Conservation (phyloP, 2,797 vertebrate genomes). For the Orientallactaga sibirica region DNA sequence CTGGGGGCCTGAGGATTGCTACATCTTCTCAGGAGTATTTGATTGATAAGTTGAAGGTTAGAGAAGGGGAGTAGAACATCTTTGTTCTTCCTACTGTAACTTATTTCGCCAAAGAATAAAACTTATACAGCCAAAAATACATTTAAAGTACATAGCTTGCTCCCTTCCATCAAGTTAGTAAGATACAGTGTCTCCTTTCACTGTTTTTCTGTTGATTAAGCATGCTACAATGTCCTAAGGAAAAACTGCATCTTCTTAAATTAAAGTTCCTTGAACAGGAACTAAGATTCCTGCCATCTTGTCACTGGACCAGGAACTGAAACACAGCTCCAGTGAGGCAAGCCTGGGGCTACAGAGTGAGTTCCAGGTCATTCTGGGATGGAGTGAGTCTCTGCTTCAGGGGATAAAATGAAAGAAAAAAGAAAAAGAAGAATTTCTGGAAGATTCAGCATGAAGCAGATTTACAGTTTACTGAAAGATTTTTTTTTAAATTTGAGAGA, state of each 20-base stretch:
- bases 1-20: neutral
- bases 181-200: neutral
- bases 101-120: slow-evolving; percentile 39
- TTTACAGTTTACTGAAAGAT: neutral
- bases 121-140: neutral
- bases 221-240: too few species aligned
- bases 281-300: neutral
- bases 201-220: neutral
- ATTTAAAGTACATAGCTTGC: slow-evolving; percentile 1
- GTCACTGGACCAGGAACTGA: too few species aligned
- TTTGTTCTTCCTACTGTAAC: slow-evolving; percentile 56
- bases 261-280: neutral
- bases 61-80: neutral
- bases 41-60: neutral
- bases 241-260: slow-evolving; percentile 20
- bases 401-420: too few species aligned
- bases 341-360: too few species aligned
- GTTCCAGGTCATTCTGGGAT: too few species aligned
- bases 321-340: too few species aligned
- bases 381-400: too few species aligned
- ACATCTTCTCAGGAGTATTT: neutral
- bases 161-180: neutral
- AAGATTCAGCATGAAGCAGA: neutral
- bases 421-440: neutral
- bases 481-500: too few species aligned